Percentiles rank a stretch among this genome's conserved stretches.
These are phyloP conservation scores for Larimichthys polyactis DNA, from an alignment of 2,113 vertebrate genomes.

Conservation along the genomic window DNA sequence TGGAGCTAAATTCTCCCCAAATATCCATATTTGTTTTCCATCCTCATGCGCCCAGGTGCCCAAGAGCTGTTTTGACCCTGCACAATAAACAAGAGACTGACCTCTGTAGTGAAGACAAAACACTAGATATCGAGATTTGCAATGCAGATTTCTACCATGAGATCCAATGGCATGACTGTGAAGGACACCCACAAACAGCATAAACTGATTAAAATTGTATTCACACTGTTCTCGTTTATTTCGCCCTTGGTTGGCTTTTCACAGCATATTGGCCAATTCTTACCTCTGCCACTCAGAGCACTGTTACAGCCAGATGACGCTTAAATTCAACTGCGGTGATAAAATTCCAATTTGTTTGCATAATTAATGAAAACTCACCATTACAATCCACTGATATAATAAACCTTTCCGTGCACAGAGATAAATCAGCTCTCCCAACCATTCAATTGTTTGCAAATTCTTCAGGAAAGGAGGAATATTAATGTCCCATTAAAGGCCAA, in stretches of 20 bases:
- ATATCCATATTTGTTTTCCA: conserved; percentile 1
- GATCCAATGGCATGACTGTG: conserved; percentile 16
- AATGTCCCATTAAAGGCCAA: conserved; percentile 24
- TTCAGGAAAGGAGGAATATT: conserved; percentile 16
- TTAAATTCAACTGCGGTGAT: conserved; percentile 24
- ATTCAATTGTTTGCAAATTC: conserved; percentile 23
- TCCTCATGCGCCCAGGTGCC: background rate
- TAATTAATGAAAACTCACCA: conserved; percentile 18
- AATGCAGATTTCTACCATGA: conserved; percentile 47
- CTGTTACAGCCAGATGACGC: conserved; percentile 16
- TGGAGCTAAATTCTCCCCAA: background rate
- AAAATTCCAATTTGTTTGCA: conserved; percentile 39
- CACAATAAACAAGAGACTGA: conserved; percentile 25
- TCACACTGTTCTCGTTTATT: conserved; percentile 22
- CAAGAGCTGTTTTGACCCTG: background rate
- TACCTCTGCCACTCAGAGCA: background rate
- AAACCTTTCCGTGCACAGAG: background rate
- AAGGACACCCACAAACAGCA: conserved; percentile 54
- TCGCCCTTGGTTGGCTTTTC: conserved; percentile 6
- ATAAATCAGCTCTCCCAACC: background rate
- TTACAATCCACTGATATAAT: background rate
- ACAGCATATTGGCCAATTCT: background rate
- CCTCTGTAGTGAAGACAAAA: conserved; percentile 30
- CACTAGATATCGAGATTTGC: conserved; percentile 34
- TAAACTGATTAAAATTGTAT: conserved; percentile 46